Evolutionary conservation across 2,888 invertebrate species (phyloP), one percentile per base, ranked within the genome.

Genomic region (Ormyrus nitidulus): DNA sequence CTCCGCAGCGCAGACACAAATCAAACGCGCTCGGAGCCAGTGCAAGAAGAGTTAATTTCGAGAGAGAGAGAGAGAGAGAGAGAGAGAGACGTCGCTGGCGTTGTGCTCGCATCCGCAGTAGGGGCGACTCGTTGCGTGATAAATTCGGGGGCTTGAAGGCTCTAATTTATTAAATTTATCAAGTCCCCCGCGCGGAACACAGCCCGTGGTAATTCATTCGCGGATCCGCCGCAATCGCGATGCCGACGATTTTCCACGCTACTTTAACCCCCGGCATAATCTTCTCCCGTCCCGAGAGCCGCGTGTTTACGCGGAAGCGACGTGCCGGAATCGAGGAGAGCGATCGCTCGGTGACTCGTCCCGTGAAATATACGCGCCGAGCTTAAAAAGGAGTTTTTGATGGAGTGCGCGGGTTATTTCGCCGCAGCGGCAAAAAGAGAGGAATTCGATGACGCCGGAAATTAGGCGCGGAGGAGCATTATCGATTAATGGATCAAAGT

Each of bases 141-240:
- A 87, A 87, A 87, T 88, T 85, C 83, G 83, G 69, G 85, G 86
- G 85, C 84, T 84, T 84, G 84, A 84, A 83, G 83, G 84, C 84
- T 73, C 85, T 88, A 87, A 87, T 88, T 87, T 88, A 88, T 87
- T 85, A 86, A 86, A 86, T 88, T 86, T 84, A 88, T 87, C 85
- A 85, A 86, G 83, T 82, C 34, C 11, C 11, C 44, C 19, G 13
- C 71, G 11, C 7, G 19, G 53, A 34, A 34, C 34, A 4, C 34
- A 64, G 76, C 66, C 62, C 68, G 34, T 2, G 64, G 78, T 65
- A 79, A 79, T 74, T 80, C 82, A 79, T 79, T 77, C 82, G 73
- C 59, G 61, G 65, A 81, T 65, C 34, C 70, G 62, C 75, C 73
- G 72, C 74, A 80, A 75, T 77, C 62, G 80, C 53, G 73, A 58